phyloP scores from a whole-genome alignment of 2,888 invertebrate genomes.

The Limenitis camilla region DNA sequence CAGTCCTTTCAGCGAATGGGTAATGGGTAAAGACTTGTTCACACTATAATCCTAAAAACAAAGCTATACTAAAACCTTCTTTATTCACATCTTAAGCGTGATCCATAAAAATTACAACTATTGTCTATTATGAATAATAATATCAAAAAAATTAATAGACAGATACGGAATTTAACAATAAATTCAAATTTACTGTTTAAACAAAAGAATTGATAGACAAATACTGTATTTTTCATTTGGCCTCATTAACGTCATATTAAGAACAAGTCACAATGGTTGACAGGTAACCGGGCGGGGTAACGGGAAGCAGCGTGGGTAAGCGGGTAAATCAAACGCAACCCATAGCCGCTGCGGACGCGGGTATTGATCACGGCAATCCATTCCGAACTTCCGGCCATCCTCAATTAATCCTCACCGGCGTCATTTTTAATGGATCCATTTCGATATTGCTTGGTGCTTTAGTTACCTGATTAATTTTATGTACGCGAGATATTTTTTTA shows the following conservation, averaged over 20 bases:
- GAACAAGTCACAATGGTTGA: neutral
- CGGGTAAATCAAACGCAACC: slow-evolving; percentile 29
- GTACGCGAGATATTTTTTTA: neutral
- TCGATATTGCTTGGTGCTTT: slow-evolving; percentile 16
- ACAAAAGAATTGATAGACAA: too few relatives aligned
- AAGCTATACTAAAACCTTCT: too few relatives aligned
- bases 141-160: too few relatives aligned
- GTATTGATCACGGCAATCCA: slow-evolving; percentile 27
- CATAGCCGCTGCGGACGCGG: slow-evolving; percentile 15
- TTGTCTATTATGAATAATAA: too few relatives aligned
- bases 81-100: too few relatives aligned
- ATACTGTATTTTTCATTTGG: too few relatives aligned
- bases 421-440: slow-evolving; percentile 24
- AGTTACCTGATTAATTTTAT: slow-evolving; percentile 7
- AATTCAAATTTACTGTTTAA: too few relatives aligned
- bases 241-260: too few relatives aligned
- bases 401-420: slow-evolving; percentile 25
- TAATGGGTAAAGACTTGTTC: neutral
- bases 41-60: too few relatives aligned
- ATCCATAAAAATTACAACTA: too few relatives aligned
- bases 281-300: slow-evolving; percentile 27
- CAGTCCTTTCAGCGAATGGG: slow-evolving; percentile 4
- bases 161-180: too few relatives aligned
- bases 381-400: slow-evolving; percentile 23
- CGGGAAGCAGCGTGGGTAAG: slow-evolving; percentile 22